Percentiles rank a stretch among this genome's conserved stretches.
phyloP scores from a whole-genome alignment of 1,140 invertebrate genomes.

The Drosophila tristis region DNA sequence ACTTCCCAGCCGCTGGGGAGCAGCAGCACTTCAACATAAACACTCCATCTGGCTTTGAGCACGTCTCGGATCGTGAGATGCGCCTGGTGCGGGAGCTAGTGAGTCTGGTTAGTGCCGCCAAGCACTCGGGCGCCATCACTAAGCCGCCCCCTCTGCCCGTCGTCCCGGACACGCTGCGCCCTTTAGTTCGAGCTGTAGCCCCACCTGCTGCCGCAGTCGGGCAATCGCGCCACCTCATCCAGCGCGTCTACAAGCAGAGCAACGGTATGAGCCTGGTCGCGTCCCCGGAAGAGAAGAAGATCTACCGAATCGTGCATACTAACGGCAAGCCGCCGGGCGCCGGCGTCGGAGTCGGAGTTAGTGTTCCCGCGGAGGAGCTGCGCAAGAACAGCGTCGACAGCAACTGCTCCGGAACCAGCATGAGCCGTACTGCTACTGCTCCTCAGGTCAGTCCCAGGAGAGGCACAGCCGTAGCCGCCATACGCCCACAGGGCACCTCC shows the following conservation, averaged over 20 bases:
- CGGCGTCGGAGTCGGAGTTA: too few species aligned
- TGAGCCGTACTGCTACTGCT: neutral
- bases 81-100: constrained; percentile 59
- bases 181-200: neutral
- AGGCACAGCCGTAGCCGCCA: constrained; percentile 9
- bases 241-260: constrained; percentile 17
- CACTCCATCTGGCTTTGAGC: constrained; percentile 60
- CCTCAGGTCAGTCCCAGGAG: constrained; percentile 9
- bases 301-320: constrained; percentile 46
- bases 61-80: constrained; percentile 47
- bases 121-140: constrained; percentile 2
- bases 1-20: constrained; percentile 58
- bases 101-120: constrained; percentile 53
- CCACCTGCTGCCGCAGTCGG: neutral
- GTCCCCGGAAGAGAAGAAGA: constrained; percentile 30
- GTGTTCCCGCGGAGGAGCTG: constrained; percentile 2
- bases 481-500: constrained; percentile 16
- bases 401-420: constrained; percentile 3
- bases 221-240: constrained; percentile 10
- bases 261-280: neutral
- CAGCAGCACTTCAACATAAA: constrained; percentile 73
- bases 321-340: constrained; percentile 14
- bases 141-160: too few species aligned
- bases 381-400: constrained; percentile 54
- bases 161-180: neutral